phyloP scores from a whole-genome alignment of 1,140 invertebrate species.

The Cyphomyrmex costatus region DNA sequence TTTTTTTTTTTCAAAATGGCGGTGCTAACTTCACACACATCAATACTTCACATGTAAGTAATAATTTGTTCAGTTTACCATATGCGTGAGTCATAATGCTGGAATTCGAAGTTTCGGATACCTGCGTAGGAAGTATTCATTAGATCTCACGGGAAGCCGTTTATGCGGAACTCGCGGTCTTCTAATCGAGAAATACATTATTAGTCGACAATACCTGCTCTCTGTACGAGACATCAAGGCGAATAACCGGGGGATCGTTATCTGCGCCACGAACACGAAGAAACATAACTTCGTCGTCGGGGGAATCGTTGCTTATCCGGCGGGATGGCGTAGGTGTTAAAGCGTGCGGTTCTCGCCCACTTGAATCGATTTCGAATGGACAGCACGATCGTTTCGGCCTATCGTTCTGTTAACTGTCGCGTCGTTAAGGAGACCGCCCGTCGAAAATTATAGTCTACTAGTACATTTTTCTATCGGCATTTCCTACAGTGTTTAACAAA shows the following conservation, averaged over 20 bases:
- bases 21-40: too few relatives aligned
- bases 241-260: slow-evolving; percentile 68
- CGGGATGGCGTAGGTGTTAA: slow-evolving; percentile 73
- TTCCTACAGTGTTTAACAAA: neutral
- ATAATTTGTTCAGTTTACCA: neutral
- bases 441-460: slow-evolving; percentile 24
- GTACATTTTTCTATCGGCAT: slow-evolving; percentile 38
- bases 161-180: slow-evolving; percentile 32
- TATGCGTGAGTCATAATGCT: neutral
- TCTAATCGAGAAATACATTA: slow-evolving; percentile 62
- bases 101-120: slow-evolving; percentile 8
- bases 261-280: slow-evolving; percentile 58
- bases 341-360: slow-evolving; percentile 76
- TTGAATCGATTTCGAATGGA: slow-evolving; percentile 75
- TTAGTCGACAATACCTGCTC: slow-evolving; percentile 64
- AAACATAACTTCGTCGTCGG: slow-evolving; percentile 67
- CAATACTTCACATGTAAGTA: neutral
- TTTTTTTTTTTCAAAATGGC: too few relatives aligned
- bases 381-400: slow-evolving; percentile 66
- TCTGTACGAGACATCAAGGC: slow-evolving; percentile 45
- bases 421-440: slow-evolving; percentile 48
- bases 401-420: slow-evolving; percentile 72
- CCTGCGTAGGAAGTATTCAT: neutral
- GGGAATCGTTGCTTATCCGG: slow-evolving; percentile 72
- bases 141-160: slow-evolving; percentile 5